These are phyloP conservation scores for Melanotaenia trifasciata DNA, from an alignment of 2,797 vertebrate genomes.

Conservation along the genomic window DNA sequence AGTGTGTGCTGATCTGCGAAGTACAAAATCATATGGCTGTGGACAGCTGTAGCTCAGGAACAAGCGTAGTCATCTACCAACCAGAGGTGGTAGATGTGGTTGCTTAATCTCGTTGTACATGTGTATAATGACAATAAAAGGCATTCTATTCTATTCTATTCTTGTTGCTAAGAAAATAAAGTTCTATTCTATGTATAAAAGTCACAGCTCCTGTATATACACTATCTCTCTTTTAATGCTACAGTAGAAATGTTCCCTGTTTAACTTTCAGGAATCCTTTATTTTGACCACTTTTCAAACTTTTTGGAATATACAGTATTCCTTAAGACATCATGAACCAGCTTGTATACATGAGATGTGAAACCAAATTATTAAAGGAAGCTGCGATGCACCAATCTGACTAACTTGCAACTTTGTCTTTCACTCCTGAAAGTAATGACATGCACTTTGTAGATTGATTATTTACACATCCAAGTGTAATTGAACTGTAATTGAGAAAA, in stretches of 20 bases:
- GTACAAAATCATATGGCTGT: not conserved
- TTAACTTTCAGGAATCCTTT: not conserved
- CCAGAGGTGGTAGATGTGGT: too few species aligned
- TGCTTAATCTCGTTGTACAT: too few species aligned
- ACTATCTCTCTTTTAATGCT: not conserved
- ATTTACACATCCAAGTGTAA: not conserved
- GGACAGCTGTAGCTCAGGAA: too few species aligned
- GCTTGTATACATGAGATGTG: constrained; percentile 1
- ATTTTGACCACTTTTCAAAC: not conserved
- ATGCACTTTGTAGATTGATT: not conserved
- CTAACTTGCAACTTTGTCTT: constrained; percentile 4
- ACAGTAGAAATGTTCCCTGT: not conserved
- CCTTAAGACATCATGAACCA: constrained; percentile 9
- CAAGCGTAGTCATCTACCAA: too few species aligned
- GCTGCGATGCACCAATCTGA: constrained; percentile 8
- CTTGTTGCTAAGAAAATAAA: too few species aligned
- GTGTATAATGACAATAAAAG: too few species aligned
- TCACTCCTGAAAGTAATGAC: not conserved
- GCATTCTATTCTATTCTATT: too few species aligned
- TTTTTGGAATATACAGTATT: not conserved
- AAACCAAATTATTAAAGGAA: not conserved
- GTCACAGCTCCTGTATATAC: not conserved
- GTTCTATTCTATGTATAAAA: constrained; percentile 28
- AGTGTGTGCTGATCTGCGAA: not conserved
- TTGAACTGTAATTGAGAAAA: not conserved